A percentile compares a stretch with the other conserved stretches of the same genome.
Conservation (phyloP, 2,797 vertebrate genomes). For the Myotis findleyi region DNA sequence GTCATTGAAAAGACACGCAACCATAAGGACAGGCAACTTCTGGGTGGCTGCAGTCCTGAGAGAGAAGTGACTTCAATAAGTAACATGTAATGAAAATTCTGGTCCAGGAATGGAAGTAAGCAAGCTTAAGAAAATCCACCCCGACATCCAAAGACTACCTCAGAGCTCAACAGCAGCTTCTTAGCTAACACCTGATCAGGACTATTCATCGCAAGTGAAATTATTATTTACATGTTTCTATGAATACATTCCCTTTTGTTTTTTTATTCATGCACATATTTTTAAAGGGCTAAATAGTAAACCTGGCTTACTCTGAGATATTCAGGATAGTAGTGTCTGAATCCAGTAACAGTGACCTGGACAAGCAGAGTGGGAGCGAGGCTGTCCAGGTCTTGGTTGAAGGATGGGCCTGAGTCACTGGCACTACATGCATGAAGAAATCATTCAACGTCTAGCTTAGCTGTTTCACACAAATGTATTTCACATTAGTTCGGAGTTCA, state of each 20-base stretch:
- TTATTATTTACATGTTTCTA: constrained; percentile 76
- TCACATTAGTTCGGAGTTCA: background rate
- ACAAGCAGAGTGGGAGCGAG: constrained; percentile 43
- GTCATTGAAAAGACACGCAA: constrained; percentile 69
- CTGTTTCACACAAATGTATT: constrained; percentile 20
- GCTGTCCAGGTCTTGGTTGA: constrained; percentile 58
- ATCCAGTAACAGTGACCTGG: background rate
- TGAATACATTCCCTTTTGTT: constrained; percentile 63
- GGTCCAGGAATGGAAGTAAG: constrained; percentile 71
- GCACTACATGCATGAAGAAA: constrained; percentile 60
- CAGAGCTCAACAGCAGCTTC: constrained; percentile 49
- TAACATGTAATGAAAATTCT: constrained; percentile 57
- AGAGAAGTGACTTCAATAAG: constrained; percentile 68
- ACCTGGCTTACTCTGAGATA: background rate
- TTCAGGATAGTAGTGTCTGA: background rate
- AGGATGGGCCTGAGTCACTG: constrained; percentile 64
- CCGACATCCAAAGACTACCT: constrained; percentile 41
- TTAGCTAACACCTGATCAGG: constrained; percentile 26
- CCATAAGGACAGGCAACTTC: constrained; percentile 15
- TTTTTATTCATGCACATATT: constrained; percentile 56
- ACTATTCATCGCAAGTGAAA: constrained; percentile 57
- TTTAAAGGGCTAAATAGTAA: constrained; percentile 78
- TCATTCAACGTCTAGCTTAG: background rate
- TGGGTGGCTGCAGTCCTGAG: background rate
- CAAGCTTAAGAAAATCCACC: background rate